Evolutionary conservation across 2,888 invertebrate genomes (phyloP).

Genomic region (Melangyna quadrimaculata): DNA sequence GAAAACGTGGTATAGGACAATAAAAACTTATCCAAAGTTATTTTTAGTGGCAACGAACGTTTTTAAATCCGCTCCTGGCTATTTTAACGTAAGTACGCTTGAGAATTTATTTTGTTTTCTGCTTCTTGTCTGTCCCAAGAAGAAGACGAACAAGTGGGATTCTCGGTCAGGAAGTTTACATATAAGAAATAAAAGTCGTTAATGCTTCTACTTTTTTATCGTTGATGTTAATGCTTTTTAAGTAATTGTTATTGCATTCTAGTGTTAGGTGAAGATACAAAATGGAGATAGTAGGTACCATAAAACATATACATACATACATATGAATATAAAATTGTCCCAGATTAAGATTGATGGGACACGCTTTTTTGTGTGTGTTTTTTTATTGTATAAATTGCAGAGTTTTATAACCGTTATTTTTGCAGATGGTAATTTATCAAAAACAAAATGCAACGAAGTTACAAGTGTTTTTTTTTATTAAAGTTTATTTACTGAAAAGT

Average conservation of each 20-base stretch:
- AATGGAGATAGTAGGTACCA: not conserved
- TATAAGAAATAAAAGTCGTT: constrained; percentile 8
- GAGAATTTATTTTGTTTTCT: not conserved
- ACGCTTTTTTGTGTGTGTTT: not conserved
- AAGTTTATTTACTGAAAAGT: too few relatives aligned
- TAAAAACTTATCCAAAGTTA: too few relatives aligned
- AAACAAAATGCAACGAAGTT: not conserved
- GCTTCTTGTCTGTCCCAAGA: not conserved
- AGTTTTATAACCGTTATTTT: too few relatives aligned
- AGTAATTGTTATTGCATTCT: constrained; percentile 25
- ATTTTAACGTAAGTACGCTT: not conserved
- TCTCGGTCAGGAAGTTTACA: constrained; percentile 57
- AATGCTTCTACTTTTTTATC: not conserved
- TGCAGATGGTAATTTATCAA: not conserved
- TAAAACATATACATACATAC: constrained; percentile 8
- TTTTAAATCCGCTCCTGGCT: not conserved
- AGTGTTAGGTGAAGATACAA: constrained; percentile 9
- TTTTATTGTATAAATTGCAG: too few relatives aligned
- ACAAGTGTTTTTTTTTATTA: too few relatives aligned
- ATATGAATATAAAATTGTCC: too few relatives aligned
- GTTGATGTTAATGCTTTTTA: not conserved
- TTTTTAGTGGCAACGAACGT: not conserved
- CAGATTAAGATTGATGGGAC: constrained; percentile 26
- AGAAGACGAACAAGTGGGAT: constrained; percentile 44
- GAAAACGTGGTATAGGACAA: too few relatives aligned